Percentiles rank a stretch among this genome's conserved stretches.
Evolutionary conservation across 2,888 invertebrate species (phyloP).

Genomic region (Pollenia griseotomentosa): DNA sequence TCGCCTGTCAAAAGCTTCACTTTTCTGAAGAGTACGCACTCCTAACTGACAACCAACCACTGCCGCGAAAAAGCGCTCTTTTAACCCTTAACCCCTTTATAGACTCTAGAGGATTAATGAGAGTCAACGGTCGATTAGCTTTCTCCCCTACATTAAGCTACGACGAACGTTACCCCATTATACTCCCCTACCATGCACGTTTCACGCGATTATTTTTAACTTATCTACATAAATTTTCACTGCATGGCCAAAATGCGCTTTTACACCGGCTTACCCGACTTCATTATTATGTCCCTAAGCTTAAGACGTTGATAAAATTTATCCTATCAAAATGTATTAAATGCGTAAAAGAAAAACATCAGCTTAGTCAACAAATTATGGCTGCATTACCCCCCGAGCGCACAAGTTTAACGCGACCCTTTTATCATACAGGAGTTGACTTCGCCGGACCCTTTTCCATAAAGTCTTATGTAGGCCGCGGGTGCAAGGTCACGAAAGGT

Average conservation of each 20-base stretch:
- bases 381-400: too few relatives aligned
- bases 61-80: too few relatives aligned
- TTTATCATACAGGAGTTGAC: conserved; percentile 4
- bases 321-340: neutral
- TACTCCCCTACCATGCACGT: neutral
- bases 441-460: conserved; percentile 11
- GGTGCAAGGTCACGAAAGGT: conserved; percentile 8
- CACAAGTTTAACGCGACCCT: neutral
- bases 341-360: too few relatives aligned
- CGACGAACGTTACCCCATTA: neutral
- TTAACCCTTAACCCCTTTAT: neutral
- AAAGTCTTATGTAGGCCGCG: conserved; percentile 8
- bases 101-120: neutral
- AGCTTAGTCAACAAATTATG: too few relatives aligned
- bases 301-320: conserved; percentile 1
- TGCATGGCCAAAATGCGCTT: conserved; percentile 18
- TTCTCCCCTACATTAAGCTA: neutral
- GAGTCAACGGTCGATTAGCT: neutral
- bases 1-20: too few relatives aligned
- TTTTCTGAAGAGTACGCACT: too few relatives aligned
- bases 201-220: neutral
- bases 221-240: neutral
- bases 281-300: neutral
- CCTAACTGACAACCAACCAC: too few relatives aligned
- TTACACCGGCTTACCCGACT: neutral